A percentile compares a stretch with the other conserved stretches of the same genome.
These are phyloP conservation scores for Abrostola triplasia DNA, from an alignment of 2,888 invertebrate genomes.

Conservation along the genomic window DNA sequence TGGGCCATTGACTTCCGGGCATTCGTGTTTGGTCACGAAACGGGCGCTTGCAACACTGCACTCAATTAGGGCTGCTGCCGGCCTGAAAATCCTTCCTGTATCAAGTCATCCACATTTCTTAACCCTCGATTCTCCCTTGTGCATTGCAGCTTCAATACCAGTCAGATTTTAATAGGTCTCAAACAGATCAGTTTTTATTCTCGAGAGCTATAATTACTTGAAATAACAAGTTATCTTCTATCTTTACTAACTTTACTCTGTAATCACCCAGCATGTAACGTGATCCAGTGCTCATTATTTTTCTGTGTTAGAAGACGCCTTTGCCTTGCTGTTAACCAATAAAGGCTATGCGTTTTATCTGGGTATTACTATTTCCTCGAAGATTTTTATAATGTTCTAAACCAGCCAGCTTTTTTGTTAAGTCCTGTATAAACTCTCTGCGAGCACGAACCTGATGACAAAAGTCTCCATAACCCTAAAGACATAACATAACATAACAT, in stretches of 20 bases:
- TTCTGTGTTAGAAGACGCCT: too few species aligned
- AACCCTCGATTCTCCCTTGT: background rate
- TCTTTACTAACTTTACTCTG: background rate
- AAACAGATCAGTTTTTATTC: background rate
- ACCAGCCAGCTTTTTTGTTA: too few species aligned
- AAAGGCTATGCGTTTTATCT: too few species aligned
- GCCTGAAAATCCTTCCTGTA: slow-evolving; percentile 1
- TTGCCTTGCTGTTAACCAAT: too few species aligned
- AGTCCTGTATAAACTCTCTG: too few species aligned
- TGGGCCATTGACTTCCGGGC: slow-evolving; percentile 82
- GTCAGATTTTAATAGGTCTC: too few species aligned
- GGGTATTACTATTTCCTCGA: too few species aligned
- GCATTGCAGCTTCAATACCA: too few species aligned
- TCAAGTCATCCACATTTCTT: background rate
- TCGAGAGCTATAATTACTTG: background rate
- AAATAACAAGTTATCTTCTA: background rate
- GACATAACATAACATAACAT: too few species aligned
- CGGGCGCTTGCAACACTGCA: slow-evolving; percentile 69
- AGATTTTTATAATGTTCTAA: too few species aligned
- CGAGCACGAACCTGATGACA: too few species aligned
- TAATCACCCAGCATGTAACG: background rate
- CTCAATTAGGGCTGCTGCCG: slow-evolving; percentile 42
- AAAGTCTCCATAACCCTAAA: background rate
- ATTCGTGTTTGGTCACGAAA: slow-evolving; percentile 80
- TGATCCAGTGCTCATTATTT: too few species aligned